Base-by-base conservation (phyloP, 2,797 vertebrate species). In the Thaleichthys pacificus region DNA sequence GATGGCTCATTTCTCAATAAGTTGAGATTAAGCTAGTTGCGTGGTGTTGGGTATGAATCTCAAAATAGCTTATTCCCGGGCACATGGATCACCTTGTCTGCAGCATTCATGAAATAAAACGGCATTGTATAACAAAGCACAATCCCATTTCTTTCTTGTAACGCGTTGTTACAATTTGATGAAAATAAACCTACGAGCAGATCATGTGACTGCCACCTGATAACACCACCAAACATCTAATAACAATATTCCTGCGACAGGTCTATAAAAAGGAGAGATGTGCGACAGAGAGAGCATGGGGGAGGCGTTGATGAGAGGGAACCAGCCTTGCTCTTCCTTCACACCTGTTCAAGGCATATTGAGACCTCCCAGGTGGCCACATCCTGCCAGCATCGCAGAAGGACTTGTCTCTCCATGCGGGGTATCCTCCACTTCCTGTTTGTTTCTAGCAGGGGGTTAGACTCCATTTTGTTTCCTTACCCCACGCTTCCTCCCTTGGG, bases 341-440 rank as follows among this genome's bases (percentile, higher is more conserved):
- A 80, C 89, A 89, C 86, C 86, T 89, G 81, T 79, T 77, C 86
- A 82, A 60, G 19, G 79, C 82, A 81, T 84, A 81, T 78, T 80
- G 76, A 1, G 14, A 66, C 81, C 82, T 78, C 65, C n/a, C 4
- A 19, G 2, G 7, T 42, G 47, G 51, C 72, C 65, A 73, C 82
- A 69, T 74, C 65, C 21, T 15, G 70, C 77, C 75, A 1, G 8
- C 75, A 24, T 1, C 26, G 65, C 21, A n/a, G 38, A 79, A 70
- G 22, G 22, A 4, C 26, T 24, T 22, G 58, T 24, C 51, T 69
- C 71, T 63, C 51, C 66, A 24, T 30, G 71, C 54, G 71, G 42
- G 42, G 42, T 12, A 47, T 47, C 42, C 42, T 47, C 12, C 42
- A 68, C 68, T 80, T 75, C 56, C 30, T 51, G 56, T 15, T 69